Base-by-base conservation (phyloP, 2,113 vertebrate species). In the Rhinoderma darwinii region DNA sequence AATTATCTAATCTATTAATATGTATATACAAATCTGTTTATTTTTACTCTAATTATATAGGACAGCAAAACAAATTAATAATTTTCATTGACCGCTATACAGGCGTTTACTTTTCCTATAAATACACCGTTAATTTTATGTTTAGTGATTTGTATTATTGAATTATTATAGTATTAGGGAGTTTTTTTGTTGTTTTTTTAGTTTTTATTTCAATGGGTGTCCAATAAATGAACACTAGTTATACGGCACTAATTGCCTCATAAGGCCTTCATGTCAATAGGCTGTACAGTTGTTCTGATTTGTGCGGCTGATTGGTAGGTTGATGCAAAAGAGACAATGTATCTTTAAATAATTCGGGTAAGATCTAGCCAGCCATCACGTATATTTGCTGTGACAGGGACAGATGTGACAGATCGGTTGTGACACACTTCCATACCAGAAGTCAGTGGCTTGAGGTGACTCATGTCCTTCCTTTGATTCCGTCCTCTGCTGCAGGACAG, bases 321-420 rank as follows among this genome's bases (percentile, higher is more conserved):
- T 83, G 83, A 54, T 37, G 0, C 68, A n/a, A 84, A 91, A 85
- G 89, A 90, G 93, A 90, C 90, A 77, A 80, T 91, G 92, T 91
- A 91, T 92, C 93, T 96, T 93, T 93, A 94, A 94, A 93, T 94
- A 90, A 87, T 92, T n/a, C 88, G 63, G 89, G 86, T 88, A 89
- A 89, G 92, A 91, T 89, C 91, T 84, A 91, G 91, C 93, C 92
- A 94, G 92, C 94, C 95, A 89, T 96, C 91, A 95, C 37, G 54
- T 88, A 95, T 90, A 97, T 95, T 90, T 91, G 89, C 92, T 94
- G 95, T 96, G 97, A 97, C 97, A 97, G 97, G 94, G 94, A 93
- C 96, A 94, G 95, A 95, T 93, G 96, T 98, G 98, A 98, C 96
- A 93, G 96, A 98, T 98, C 91, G 92, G 91, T 94, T 94, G 92